Evolutionary conservation across 2,797 vertebrate species (phyloP).

Genomic region (Lerista edwardsae): DNA sequence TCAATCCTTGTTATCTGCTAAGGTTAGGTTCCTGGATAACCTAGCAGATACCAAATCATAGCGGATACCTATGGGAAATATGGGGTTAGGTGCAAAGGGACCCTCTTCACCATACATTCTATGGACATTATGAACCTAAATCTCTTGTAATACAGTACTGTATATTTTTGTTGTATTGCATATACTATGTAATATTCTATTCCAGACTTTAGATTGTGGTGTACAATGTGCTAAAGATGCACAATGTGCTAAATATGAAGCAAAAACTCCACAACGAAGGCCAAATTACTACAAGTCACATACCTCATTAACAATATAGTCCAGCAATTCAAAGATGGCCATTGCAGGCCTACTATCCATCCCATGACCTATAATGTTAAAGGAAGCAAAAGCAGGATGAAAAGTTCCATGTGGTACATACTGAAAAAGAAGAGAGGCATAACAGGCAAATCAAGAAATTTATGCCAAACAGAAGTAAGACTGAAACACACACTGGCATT

Average conservation of each 20-base stretch:
- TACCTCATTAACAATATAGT: conserved; percentile 99
- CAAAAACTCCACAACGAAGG: too few species aligned
- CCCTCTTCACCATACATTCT: too few species aligned
- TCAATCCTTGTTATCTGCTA: too few species aligned
- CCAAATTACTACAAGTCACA: conserved; percentile 39
- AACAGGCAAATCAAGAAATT: background rate
- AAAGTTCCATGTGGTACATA: background rate
- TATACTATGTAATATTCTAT: too few species aligned
- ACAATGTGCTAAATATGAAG: background rate
- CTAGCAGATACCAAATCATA: too few species aligned
- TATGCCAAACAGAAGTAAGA: background rate
- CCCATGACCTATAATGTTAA: conserved; percentile 82
- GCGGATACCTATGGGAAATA: too few species aligned
- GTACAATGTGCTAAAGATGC: background rate
- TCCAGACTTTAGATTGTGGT: too few species aligned
- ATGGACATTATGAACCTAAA: too few species aligned
- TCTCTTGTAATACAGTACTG: too few species aligned
- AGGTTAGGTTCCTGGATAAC: too few species aligned
- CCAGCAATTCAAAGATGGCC: conserved; percentile 98
- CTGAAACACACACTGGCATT: background rate
- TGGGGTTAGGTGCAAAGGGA: too few species aligned
- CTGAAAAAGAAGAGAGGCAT: background rate
- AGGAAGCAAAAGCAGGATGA: conserved; percentile 15
- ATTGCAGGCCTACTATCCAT: conserved; percentile 93
- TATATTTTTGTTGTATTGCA: too few species aligned